Evolutionary conservation across 2,888 invertebrate species (phyloP).

Genomic region (Eledona agricola): DNA sequence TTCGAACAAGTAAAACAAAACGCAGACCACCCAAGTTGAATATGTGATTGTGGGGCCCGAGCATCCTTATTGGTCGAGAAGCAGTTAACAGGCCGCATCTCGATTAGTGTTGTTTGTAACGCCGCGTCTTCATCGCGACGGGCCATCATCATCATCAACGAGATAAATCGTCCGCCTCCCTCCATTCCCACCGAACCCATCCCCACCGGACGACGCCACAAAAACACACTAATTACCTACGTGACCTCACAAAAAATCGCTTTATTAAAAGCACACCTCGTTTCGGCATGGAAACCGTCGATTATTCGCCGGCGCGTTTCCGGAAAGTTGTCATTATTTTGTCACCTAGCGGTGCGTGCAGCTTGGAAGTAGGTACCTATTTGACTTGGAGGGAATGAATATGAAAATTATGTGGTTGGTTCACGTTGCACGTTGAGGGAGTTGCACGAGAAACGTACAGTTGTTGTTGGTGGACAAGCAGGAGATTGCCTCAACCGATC

Average conservation of each 20-base stretch:
- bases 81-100: conserved; percentile 52
- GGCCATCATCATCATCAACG: conserved; percentile 25
- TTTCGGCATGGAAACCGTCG: conserved; percentile 40
- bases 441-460: not conserved
- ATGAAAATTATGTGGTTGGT: conserved; percentile 26
- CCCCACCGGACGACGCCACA: conserved; percentile 4
- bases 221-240: conserved; percentile 22
- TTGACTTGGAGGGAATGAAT: conserved; percentile 41
- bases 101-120: conserved; percentile 54
- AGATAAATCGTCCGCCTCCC: conserved; percentile 29
- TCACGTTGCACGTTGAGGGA: conserved; percentile 21
- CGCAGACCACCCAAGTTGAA: conserved; percentile 63
- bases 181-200: conserved; percentile 2
- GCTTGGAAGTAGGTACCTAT: conserved; percentile 37
- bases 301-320: conserved; percentile 41
- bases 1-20: conserved; percentile 60
- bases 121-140: conserved; percentile 44
- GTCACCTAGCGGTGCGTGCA: conserved; percentile 49
- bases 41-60: conserved; percentile 55
- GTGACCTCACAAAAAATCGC: conserved; percentile 33
- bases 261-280: conserved; percentile 42
- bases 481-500: conserved; percentile 6
- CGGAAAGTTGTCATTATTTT: conserved; percentile 50
- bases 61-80: conserved; percentile 54
- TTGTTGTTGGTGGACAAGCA: conserved; percentile 2